Base-by-base conservation (phyloP, 92 coral and sea anemone species). In the Porites cylindrica region DNA sequence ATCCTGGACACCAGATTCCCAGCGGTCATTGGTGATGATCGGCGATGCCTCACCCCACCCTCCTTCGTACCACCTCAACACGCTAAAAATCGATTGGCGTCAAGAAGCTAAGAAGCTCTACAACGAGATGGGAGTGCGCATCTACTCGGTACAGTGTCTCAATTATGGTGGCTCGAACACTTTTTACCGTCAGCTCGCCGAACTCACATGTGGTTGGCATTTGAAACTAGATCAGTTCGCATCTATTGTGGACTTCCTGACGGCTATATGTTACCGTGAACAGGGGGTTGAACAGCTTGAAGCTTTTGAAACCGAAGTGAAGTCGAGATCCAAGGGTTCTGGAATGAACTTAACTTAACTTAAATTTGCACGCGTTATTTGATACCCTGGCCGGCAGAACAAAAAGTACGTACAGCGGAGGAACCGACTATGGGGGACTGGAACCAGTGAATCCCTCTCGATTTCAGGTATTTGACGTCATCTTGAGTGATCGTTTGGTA, bases 11-110 rank as follows among this genome's bases (percentile, higher is more conserved):
- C 94, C 98, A 77, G 87, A 89, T 60, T 96, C 99, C 29, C 99
- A 94, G 86, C 95, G 99, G 6, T 91, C 99, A 60, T 62, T 96
- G 32, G 99, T 96, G 63, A 94, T 96, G 96, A 89, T 96, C 12
- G 99, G 99, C 4, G 99, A 96, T 71, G 98, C 98, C 64, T 88
- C 95, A 51, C 99, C 99, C 82, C 99, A 96, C 78, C 95, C 98
- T 69, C 99, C 99, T 62, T 88, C 89, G 60, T 94, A 91, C 88
- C 86, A 43, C 75, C 85, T 94, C 32, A 96, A 96, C 91, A 96
- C 91, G 24, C 95, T 89, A 16, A 96, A 96, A 68, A 96, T 96
- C 60, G 88, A 96, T 93, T 96, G 99, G 98, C 91, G 92, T 75
- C 94, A 91, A 47, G 99, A 96, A 63, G 94, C 99, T 12, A 96